phyloP scores from a whole-genome alignment of 2,797 vertebrate species.

The Oryzias sinensis region DNA sequence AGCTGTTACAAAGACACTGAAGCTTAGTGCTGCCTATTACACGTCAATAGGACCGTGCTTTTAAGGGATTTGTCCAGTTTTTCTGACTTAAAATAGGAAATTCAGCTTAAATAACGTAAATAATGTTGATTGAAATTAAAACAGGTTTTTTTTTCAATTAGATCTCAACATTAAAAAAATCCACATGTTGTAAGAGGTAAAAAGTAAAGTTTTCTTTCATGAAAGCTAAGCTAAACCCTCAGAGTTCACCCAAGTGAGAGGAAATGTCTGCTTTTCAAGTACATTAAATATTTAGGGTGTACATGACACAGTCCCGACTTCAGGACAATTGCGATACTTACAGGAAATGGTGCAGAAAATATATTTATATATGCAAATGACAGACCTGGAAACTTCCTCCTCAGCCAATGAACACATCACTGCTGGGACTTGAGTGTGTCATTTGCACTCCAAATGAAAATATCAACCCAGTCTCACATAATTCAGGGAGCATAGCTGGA shows the following conservation, averaged over 20 bases:
- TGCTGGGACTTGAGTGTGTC: conserved; percentile 51
- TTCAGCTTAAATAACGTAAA: no score
- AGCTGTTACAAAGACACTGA: conserved; percentile 4
- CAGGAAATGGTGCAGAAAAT: conserved; percentile 72
- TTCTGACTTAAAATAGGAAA: no score
- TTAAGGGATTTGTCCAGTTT: background rate
- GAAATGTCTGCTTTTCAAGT: conserved; percentile 44
- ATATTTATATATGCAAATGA: conserved; percentile 69
- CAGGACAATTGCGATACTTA: conserved; percentile 53
- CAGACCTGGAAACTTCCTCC: conserved; percentile 57
- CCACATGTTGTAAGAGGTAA: background rate
- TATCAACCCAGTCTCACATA: conserved; percentile 54
- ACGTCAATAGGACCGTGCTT: conserved; percentile 6
- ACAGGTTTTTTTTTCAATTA: background rate
- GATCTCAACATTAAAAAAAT: conserved; percentile 12
- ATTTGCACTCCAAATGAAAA: conserved; percentile 66
- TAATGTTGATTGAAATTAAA: background rate
- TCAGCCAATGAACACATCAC: conserved; percentile 68
- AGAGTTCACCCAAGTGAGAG: conserved; percentile 31
- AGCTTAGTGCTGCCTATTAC: conserved; percentile 13
- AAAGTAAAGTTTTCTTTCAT: conserved; percentile 13
- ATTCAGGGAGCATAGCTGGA: conserved; percentile 64
- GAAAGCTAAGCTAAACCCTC: conserved; percentile 22
- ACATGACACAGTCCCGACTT: conserved; percentile 66
- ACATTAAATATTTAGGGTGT: conserved; percentile 69